These are phyloP conservation scores for Myopa tessellatipennis DNA, from an alignment of 2,888 invertebrate genomes.

Conservation along the genomic window DNA sequence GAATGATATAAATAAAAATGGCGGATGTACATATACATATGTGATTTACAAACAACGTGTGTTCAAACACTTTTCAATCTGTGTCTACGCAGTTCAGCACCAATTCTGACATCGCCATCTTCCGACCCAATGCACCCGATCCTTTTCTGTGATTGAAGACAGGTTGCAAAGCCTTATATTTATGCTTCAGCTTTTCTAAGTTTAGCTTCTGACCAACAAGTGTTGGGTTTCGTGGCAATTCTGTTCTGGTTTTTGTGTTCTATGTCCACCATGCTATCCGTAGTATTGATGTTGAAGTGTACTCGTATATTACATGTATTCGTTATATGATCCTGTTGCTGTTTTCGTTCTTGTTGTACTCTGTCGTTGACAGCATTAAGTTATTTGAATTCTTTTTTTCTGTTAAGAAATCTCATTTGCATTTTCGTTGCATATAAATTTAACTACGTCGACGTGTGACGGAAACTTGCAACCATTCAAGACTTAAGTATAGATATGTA, in stretches of 20 bases:
- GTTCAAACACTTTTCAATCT: neutral
- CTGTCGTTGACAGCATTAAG: neutral
- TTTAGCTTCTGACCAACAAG: neutral
- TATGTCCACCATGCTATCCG: neutral
- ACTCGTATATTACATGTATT: too few species aligned
- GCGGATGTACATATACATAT: too few species aligned
- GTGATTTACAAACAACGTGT: too few species aligned
- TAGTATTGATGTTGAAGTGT: neutral
- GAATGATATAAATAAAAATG: too few species aligned
- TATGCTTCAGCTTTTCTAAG: neutral
- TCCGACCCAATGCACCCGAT: neutral
- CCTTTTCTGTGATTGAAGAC: neutral
- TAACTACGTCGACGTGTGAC: neutral
- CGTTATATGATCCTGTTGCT: neutral
- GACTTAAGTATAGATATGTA: too few species aligned
- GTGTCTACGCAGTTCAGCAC: neutral
- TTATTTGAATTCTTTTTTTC: neutral
- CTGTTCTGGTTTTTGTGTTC: neutral
- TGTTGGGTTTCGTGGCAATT: neutral
- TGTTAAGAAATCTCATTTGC: neutral
- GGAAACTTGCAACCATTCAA: too few species aligned
- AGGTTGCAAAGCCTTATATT: neutral
- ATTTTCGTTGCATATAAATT: slow-evolving; percentile 12
- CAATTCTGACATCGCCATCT: neutral
- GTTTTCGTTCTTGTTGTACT: neutral